Evolutionary conservation across 2,113 vertebrate species (phyloP).

Genomic region (Tragelaphus imberbis): DNA sequence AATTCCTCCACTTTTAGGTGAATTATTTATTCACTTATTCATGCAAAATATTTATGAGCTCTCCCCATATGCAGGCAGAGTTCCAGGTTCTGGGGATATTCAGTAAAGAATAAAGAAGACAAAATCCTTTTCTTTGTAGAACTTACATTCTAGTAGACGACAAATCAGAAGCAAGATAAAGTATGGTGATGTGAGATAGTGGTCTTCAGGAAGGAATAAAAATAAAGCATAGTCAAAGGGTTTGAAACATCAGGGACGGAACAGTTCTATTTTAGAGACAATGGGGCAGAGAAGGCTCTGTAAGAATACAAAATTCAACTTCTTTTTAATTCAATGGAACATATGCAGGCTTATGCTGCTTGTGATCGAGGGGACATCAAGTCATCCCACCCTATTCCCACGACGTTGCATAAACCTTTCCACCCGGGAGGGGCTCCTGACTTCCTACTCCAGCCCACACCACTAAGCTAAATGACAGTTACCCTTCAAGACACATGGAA

Average conservation of each 20-base stretch:
- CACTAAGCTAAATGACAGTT: not conserved
- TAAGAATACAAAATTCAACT: not conserved
- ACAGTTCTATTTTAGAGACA: not conserved
- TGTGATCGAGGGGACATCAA: not conserved
- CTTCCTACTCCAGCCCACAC: not conserved
- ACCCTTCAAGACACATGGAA: not conserved
- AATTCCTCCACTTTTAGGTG: not conserved
- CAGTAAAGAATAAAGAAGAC: not conserved
- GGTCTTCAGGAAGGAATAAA: not conserved
- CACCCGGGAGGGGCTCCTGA: fast-evolving
- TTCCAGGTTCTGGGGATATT: not conserved
- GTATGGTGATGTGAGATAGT: not conserved
- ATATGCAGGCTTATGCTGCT: not conserved
- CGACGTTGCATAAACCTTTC: not conserved
- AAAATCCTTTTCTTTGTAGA: not conserved
- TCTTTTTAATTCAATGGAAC: not conserved
- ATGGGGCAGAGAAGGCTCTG: not conserved
- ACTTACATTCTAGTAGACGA: not conserved
- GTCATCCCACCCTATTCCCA: not conserved
- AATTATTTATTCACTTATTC: not conserved
- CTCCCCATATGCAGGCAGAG: not conserved
- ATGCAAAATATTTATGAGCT: not conserved
- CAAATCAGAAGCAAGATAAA: not conserved
- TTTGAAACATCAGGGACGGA: not conserved
- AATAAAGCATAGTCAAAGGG: not conserved